Percentiles rank a stretch among this genome's conserved stretches.
phyloP scores from a whole-genome alignment of 2,888 invertebrate genomes.

The Drosophila helvetica region DNA sequence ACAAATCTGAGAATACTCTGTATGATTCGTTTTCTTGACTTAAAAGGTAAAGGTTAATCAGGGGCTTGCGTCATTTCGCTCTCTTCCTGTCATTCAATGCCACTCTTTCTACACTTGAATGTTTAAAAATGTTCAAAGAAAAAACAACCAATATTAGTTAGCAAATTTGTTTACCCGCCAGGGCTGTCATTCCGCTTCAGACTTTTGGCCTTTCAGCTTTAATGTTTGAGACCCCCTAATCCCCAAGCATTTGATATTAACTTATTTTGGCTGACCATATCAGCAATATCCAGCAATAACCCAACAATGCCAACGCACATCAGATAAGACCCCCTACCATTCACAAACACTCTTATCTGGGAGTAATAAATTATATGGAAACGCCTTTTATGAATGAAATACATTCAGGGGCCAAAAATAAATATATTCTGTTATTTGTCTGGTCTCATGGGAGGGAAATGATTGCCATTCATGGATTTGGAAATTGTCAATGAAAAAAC shows the following conservation, averaged over 20 bases:
- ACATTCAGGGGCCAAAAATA: conserved; percentile 2
- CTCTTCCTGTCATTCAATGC: neutral
- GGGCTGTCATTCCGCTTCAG: neutral
- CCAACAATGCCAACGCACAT: conserved; percentile 7
- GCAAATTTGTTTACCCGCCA: neutral
- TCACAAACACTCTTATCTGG: conserved; percentile 21
- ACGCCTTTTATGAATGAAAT: conserved; percentile 28
- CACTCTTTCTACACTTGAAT: neutral
- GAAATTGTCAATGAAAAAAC: conserved; percentile 19
- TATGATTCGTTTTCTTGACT: neutral
- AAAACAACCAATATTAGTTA: neutral
- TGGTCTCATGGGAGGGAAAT: neutral
- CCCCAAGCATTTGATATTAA: neutral
- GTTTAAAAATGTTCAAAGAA: neutral
- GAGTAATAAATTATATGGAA: conserved; percentile 23
- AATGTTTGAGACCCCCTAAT: neutral
- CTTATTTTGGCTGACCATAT: neutral
- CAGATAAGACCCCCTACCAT: conserved; percentile 22
- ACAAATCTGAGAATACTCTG: neutral
- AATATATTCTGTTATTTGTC: conserved; percentile 12
- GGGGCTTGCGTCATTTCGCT: neutral
- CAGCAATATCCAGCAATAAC: neutral
- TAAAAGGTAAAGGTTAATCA: neutral
- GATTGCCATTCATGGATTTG: conserved; percentile 11
- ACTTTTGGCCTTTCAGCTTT: neutral